Conservation (phyloP, 1,140 invertebrate species). For the Plutomurus gul region DNA sequence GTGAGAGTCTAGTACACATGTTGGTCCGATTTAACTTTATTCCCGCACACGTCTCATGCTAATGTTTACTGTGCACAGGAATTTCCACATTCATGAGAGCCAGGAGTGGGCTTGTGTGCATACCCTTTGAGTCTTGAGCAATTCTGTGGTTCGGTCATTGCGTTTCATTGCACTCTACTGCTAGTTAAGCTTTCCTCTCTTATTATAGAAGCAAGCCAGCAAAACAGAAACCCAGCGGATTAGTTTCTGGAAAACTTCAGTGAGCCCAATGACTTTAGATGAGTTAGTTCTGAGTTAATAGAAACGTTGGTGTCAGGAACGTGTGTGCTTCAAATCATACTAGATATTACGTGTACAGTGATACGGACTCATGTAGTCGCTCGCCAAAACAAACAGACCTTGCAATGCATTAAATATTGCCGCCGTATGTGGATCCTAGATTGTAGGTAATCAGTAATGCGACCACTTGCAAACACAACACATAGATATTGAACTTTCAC, state of each 20-base stretch:
- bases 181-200: not conserved
- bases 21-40: no score
- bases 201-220: not conserved
- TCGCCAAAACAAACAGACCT: no score
- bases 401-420: no score
- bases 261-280: not conserved
- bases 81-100: not conserved
- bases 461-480: no score
- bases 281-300: not conserved
- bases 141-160: not conserved
- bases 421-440: no score
- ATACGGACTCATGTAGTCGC: not conserved
- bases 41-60: not conserved
- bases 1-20: no score
- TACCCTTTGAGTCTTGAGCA: not conserved
- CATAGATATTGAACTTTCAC: no score
- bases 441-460: no score
- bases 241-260: not conserved
- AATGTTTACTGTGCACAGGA: constrained; percentile 4
- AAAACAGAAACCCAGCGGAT: not conserved
- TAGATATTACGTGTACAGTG: no score
- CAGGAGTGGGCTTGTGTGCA: not conserved
- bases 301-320: not conserved
- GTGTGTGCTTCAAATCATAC: no score
- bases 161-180: not conserved